Conservation (phyloP, 2,797 vertebrate genomes). For the Poeciliopsis paucimaculata region DNA sequence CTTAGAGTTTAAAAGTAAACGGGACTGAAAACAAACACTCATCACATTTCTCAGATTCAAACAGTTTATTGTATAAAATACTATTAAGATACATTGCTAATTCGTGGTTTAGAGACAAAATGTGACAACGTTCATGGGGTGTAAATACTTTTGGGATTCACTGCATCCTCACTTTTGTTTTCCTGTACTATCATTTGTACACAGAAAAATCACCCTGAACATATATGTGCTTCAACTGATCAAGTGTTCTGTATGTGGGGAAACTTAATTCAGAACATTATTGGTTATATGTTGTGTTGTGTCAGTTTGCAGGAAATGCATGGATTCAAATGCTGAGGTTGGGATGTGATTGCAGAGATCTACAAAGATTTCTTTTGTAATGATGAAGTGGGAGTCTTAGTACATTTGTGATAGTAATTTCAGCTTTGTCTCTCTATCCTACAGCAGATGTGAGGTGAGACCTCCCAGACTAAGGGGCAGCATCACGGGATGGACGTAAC, state of each 20-base stretch:
- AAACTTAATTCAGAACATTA: constrained; percentile 22
- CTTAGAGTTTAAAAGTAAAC: background rate
- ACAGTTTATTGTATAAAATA: background rate
- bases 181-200: constrained; percentile 12
- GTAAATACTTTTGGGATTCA: background rate
- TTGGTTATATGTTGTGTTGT: constrained; percentile 32
- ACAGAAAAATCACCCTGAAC: constrained; percentile 16
- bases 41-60: background rate
- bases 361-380: constrained; percentile 1
- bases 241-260: constrained; percentile 25
- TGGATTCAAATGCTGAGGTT: constrained; percentile 47
- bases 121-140: background rate
- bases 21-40: background rate
- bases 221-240: constrained; percentile 15
- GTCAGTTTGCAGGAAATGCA: constrained; percentile 55
- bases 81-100: background rate
- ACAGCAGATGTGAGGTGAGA: constrained; percentile 97
- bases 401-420: constrained; percentile 27
- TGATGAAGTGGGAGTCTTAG: background rate
- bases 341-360: constrained; percentile 23
- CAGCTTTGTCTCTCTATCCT: constrained; percentile 35
- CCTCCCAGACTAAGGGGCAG: constrained; percentile 81
- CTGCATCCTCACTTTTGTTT: background rate
- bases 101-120: background rate
- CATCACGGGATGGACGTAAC: constrained; percentile 82